Evolutionary conservation across 2,113 vertebrate genomes (phyloP), one percentile per base, ranked within the genome.

Genomic region (Ascaphus truei): DNA sequence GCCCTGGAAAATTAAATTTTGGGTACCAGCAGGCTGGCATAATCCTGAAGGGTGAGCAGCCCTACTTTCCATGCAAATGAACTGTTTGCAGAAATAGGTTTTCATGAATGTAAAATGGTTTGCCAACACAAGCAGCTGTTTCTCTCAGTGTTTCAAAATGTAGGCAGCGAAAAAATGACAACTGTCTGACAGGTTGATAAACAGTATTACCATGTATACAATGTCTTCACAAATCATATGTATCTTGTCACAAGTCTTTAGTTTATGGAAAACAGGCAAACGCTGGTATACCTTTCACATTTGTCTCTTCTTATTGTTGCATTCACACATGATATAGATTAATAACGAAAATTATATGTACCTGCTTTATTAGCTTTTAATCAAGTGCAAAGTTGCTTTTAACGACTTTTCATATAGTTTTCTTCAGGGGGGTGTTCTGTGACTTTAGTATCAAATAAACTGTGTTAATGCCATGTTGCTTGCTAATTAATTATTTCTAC

Each of bases 211-310:
- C 50, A 50, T 15, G 36, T 69, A 69, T 69, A 69, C 55, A 69
- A 51, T 60, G 55, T 59, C 66, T 59, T 41, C 66, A 69, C 66
- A 69, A 69, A 69, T 69, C 66, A 69, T 69, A 69, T 60, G 66
- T 58, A 60, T 69, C 66, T 60, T 69, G 66, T 69, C 66, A 69
- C 23, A 59, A 59, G 18, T 22, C 55, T 60, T 59, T 69, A 56
- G 36, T 69, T 69, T 69, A 60, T 60, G 45, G 55, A 37, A 69
- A 69, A 59, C 55, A 59, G 60, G 55, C 34, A 36, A 36, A 29
- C 41, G 50, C 5, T 43, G 27, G 39, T 51, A 60, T 50, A 50
- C 66, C 66, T 59, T 37, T 59, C 66, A 69, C 33, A 51, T 51
- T 48, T 37, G 55, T 69, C 66, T 69, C 22, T 48, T 68, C 59